A percentile compares a stretch with the other conserved stretches of the same genome.
Conservation (phyloP, 2,888 invertebrate species). For the Caenorhabditis virilis region DNA sequence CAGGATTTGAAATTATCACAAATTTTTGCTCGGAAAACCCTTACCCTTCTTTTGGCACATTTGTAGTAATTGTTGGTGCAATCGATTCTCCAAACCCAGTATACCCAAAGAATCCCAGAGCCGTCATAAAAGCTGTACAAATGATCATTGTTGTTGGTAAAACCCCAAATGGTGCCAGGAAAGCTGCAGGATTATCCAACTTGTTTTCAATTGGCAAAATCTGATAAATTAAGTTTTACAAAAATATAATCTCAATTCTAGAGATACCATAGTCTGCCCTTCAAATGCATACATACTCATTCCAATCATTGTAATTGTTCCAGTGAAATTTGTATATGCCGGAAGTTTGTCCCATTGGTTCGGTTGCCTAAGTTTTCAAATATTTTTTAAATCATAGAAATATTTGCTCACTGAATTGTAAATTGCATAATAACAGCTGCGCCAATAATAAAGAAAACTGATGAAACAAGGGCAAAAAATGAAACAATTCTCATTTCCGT, state of each 20-base stretch:
- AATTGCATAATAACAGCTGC: slow-evolving; percentile 66
- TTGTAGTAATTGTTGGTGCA: slow-evolving; percentile 65
- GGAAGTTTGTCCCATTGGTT: slow-evolving; percentile 65
- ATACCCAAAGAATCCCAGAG: slow-evolving; percentile 68
- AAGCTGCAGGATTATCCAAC: slow-evolving; percentile 64
- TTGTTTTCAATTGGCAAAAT: slow-evolving; percentile 68
- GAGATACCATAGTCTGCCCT: slow-evolving; percentile 69
- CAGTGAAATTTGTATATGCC: slow-evolving; percentile 62
- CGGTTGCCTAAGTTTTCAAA: slow-evolving; percentile 29
- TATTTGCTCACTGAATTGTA: slow-evolving; percentile 51
- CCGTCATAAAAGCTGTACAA: slow-evolving; percentile 62
- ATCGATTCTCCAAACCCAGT: slow-evolving; percentile 64
- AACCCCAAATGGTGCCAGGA: slow-evolving; percentile 66
- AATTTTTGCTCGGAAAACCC: background rate
- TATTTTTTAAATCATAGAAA: background rate
- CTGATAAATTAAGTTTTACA: slow-evolving; percentile 34
- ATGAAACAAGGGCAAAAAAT: slow-evolving; percentile 66
- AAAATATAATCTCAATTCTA: too few relatives aligned
- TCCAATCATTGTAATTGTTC: slow-evolving; percentile 66
- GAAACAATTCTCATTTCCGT: slow-evolving; percentile 61
- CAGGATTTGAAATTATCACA: too few relatives aligned
- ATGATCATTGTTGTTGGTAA: slow-evolving; percentile 68
- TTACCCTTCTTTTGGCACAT: slow-evolving; percentile 65
- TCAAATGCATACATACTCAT: slow-evolving; percentile 69
- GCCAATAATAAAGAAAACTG: slow-evolving; percentile 68